These are phyloP conservation scores for Trypoxylus dichotomus DNA, from an alignment of 1,140 invertebrate species.

Conservation along the genomic window DNA sequence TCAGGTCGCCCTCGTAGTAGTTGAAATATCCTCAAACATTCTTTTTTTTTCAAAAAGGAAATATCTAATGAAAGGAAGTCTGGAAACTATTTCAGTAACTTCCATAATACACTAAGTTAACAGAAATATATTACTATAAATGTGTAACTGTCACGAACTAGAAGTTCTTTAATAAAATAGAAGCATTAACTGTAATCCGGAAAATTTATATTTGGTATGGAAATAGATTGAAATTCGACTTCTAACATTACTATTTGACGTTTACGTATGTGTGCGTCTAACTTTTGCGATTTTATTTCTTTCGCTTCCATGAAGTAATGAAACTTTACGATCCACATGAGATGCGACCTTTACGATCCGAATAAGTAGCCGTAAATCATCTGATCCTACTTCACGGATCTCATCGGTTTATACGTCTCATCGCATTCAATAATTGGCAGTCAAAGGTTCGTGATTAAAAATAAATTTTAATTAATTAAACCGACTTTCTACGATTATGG, in stretches of 20 bases:
- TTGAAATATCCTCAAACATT: too few relatives aligned
- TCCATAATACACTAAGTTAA: too few relatives aligned
- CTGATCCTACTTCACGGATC: not conserved
- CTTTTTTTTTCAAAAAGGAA: too few relatives aligned
- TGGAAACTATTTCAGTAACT: too few relatives aligned
- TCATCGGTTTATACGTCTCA: not conserved
- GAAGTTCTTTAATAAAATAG: too few relatives aligned
- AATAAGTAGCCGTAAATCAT: slow-evolving; percentile 17
- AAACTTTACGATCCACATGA: slow-evolving; percentile 21
- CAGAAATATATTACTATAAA: too few relatives aligned
- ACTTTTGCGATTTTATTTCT: slow-evolving; percentile 19
- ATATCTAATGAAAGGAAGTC: too few relatives aligned
- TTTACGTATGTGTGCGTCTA: not conserved
- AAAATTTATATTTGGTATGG: not conserved
- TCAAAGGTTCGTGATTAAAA: too few relatives aligned
- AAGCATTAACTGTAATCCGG: not conserved
- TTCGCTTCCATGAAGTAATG: slow-evolving; percentile 18
- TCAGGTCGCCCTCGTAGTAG: too few relatives aligned
- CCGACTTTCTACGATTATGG: not conserved
- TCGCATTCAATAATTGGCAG: too few relatives aligned
- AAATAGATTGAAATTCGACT: not conserved
- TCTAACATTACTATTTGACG: not conserved
- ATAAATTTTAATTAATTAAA: not conserved
- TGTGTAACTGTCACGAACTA: too few relatives aligned
- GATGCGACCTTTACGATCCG: slow-evolving; percentile 8